These are phyloP conservation scores for Taurulus bubalis DNA, from an alignment of 2,113 vertebrate genomes.

Conservation along the genomic window DNA sequence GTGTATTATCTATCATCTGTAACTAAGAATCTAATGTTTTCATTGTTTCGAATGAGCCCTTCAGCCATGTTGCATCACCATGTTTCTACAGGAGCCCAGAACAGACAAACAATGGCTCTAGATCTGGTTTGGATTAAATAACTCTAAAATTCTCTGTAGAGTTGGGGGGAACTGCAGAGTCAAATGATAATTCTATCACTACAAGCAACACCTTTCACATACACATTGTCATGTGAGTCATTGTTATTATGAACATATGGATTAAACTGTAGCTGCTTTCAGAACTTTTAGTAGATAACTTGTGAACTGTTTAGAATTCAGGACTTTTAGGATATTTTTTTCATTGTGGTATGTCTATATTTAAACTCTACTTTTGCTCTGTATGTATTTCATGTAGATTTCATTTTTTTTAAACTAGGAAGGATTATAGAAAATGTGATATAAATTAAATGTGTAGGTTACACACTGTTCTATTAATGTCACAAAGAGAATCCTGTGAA, in stretches of 20 bases:
- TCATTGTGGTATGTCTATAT: neutral
- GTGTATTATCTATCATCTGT: too few species aligned
- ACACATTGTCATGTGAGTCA: too few species aligned
- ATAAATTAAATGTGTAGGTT: neutral
- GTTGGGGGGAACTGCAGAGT: neutral
- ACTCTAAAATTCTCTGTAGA: neutral
- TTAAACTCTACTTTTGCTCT: neutral
- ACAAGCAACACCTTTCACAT: neutral
- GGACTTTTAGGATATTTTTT: neutral
- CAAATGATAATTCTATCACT: too few species aligned
- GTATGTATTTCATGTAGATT: neutral
- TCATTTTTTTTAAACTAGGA: neutral
- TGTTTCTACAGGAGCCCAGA: too few species aligned
- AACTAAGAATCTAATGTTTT: too few species aligned
- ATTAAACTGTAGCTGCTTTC: neutral
- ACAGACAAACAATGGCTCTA: too few species aligned
- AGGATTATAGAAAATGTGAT: neutral
- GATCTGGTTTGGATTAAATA: neutral
- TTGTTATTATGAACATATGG: neutral
- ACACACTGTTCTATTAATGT: conserved; percentile 34
- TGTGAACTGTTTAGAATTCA: neutral
- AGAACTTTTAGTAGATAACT: neutral
- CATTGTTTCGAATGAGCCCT: too few species aligned
- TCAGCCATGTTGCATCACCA: too few species aligned
- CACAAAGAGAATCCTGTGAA: conserved; percentile 41